Base-by-base conservation (phyloP, 2,113 vertebrate species). In the Hystrix brachyura region DNA sequence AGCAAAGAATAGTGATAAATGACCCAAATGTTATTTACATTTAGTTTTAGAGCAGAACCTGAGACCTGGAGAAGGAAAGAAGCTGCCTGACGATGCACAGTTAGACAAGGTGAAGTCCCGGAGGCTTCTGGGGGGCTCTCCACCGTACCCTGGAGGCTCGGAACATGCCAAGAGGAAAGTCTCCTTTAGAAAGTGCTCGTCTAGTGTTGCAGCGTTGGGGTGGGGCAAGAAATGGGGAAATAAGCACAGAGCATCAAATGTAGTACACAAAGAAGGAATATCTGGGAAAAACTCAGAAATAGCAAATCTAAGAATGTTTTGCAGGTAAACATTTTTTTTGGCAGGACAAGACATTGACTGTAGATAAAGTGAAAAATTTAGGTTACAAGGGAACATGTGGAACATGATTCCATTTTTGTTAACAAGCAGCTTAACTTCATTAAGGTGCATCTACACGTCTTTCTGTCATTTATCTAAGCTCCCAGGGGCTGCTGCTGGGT, bases 301-400 rank as follows among this genome's bases (percentile, higher is more conserved):
- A 84, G 29, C 48, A 94, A 92, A 85, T 89, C 9, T 51, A 81
- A 94, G 46, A 86, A 55, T 55, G 38, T 51, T 91, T 71, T 48
- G 1, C 48, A 72, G 74, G 48, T 55, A 78, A 57, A 60, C 11
- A 53, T 18, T 93, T 90, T 80, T 80, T 78, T 48, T 60, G 60
- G 43, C 27, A 82, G 60, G 17, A 43, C 69, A 83, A 87, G 7
- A 81, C 55, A 34, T 34, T 7, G 94, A 15, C 8, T 51, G 23
- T n/a, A 64, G 34, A 65, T 67, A 83, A 71, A 87, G 12, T 90
- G 7, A 72, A 95, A 91, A 43, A 38, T 32, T 48, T 60, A 92
- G 67, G 32, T 86, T 91, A 55, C 60, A 38, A n/a, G 12, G 1
- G 43, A 89, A 18, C 5, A 76, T 23, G 55, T 85, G 21, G 19